Percentiles rank a stretch among this genome's conserved stretches.
Evolutionary conservation across 2,113 vertebrate species (phyloP).

Genomic region (Pandion haliaetus): DNA sequence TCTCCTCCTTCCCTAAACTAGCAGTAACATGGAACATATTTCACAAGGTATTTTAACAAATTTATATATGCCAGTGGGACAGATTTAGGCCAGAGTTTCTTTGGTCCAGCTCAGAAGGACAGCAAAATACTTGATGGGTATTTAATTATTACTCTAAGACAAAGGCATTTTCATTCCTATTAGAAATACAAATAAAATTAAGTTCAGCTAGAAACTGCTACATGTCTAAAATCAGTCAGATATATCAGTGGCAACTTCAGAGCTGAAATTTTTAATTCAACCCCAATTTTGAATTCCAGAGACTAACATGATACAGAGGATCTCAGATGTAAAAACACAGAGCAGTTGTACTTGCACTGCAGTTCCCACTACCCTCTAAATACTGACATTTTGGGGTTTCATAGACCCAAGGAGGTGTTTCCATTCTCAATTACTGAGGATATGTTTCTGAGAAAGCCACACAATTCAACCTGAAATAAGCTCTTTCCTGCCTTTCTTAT

Average conservation of each 20-base stretch:
- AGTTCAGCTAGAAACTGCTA: not conserved
- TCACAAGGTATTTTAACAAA: not conserved
- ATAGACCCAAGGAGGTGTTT: not conserved
- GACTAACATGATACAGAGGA: not conserved
- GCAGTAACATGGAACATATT: not conserved
- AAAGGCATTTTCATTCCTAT: not conserved
- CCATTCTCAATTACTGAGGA: not conserved
- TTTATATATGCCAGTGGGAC: not conserved
- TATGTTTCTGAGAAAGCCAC: not conserved
- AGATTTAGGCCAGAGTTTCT: not conserved
- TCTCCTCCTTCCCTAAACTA: not conserved
- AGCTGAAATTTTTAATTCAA: not conserved
- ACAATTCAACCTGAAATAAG: conserved; percentile 1
- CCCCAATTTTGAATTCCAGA: not conserved
- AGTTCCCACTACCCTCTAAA: not conserved
- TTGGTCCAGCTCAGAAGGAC: not conserved
- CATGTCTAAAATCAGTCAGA: not conserved
- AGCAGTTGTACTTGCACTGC: not conserved
- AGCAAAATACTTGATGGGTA: not conserved
- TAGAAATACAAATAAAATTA: not conserved
- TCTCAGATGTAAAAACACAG: not conserved
- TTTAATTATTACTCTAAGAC: not conserved
- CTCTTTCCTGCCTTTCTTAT: conserved; percentile 40
- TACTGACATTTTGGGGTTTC: not conserved
- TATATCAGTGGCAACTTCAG: not conserved